These are phyloP conservation scores for Zonitis immaculata DNA, from an alignment of 2,888 invertebrate species.

Conservation along the genomic window DNA sequence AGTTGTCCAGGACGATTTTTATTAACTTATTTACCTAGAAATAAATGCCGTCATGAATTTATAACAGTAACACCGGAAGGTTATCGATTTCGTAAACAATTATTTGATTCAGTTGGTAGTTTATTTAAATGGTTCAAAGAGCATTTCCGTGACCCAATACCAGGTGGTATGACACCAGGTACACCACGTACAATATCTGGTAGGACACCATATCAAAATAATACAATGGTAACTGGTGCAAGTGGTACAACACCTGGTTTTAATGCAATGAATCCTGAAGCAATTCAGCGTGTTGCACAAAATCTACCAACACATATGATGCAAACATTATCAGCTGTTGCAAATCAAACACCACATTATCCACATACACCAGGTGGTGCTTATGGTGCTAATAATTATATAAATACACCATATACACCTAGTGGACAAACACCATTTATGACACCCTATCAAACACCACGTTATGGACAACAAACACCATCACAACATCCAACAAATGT, in stretches of 20 bases:
- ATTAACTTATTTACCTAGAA: slow-evolving; percentile 87
- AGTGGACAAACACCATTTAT: slow-evolving; percentile 92
- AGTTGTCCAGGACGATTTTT: slow-evolving; percentile 90
- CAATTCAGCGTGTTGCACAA: slow-evolving; percentile 67
- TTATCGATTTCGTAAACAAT: slow-evolving; percentile 81
- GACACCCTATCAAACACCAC: slow-evolving; percentile 82
- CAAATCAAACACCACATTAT: slow-evolving; percentile 64
- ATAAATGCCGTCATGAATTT: slow-evolving; percentile 84
- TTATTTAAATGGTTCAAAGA: slow-evolving; percentile 97
- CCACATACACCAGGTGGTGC: slow-evolving; percentile 71
- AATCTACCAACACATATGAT: slow-evolving; percentile 67
- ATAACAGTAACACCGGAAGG: slow-evolving; percentile 90
- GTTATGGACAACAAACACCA: slow-evolving; percentile 54
- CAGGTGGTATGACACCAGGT: slow-evolving; percentile 65
- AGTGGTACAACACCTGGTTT: slow-evolving; percentile 40
- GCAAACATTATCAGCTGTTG: slow-evolving; percentile 66
- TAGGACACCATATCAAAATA: slow-evolving; percentile 54
- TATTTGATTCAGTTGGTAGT: slow-evolving; percentile 75
- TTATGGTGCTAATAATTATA: slow-evolving; percentile 61
- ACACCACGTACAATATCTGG: slow-evolving; percentile 61
- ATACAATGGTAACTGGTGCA: too few relatives aligned
- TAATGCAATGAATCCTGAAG: slow-evolving; percentile 56
- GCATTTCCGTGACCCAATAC: slow-evolving; percentile 89
- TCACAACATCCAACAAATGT: slow-evolving; percentile 36
- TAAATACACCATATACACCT: slow-evolving; percentile 85